phyloP scores from a whole-genome alignment of 2,888 invertebrate species.

The Macroteleia sp. region DNA sequence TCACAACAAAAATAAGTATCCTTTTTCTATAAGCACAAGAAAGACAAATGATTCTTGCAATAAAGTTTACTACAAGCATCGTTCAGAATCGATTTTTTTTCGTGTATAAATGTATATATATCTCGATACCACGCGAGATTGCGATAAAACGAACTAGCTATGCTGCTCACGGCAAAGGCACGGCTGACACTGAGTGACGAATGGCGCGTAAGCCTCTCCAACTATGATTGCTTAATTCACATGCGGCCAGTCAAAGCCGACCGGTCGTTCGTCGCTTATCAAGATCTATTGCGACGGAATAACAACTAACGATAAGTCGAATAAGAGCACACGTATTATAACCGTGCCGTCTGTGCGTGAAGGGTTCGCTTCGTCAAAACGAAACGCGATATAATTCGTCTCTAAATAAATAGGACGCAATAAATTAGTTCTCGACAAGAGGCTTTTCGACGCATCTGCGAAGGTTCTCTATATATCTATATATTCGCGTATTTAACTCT shows the following conservation, averaged over 20 bases:
- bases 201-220: constrained; percentile 72
- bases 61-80: constrained; percentile 56
- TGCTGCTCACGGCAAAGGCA: constrained; percentile 72
- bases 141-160: constrained; percentile 70
- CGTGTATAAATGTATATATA: constrained; percentile 53
- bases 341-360: constrained; percentile 51
- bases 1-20: constrained; percentile 46
- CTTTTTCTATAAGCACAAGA: constrained; percentile 50
- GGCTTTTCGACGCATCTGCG: constrained; percentile 50
- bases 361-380: constrained; percentile 48
- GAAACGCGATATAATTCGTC: constrained; percentile 54
- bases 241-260: constrained; percentile 74
- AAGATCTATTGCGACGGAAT: constrained; percentile 77
- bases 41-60: constrained; percentile 61
- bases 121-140: constrained; percentile 68
- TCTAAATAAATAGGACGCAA: constrained; percentile 55
- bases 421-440: constrained; percentile 55
- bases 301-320: constrained; percentile 74
- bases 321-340: constrained; percentile 58
- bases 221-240: constrained; percentile 80
- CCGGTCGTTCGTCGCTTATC: constrained; percentile 75
- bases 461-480: constrained; percentile 26
- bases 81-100: constrained; percentile 57
- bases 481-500: constrained; percentile 32
- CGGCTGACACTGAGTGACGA: constrained; percentile 77